Base-by-base conservation (phyloP, 30 jellyfish, hydroid and myxozoan species). In the Clytia hemisphaerica region DNA sequence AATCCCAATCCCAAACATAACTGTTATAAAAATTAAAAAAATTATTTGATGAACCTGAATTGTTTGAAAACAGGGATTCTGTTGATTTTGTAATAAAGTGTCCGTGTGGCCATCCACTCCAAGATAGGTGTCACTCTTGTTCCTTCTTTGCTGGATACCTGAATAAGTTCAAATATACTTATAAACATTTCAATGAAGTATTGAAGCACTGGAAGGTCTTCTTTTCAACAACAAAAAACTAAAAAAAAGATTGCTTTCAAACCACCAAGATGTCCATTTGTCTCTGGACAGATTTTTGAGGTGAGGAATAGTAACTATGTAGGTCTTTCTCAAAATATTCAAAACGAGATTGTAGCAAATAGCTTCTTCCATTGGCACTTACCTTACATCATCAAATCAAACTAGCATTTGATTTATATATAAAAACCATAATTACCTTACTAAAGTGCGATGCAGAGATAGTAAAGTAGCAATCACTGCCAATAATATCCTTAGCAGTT, bases 381-480 rank as follows among this genome's bases (percentile, higher is more conserved):
- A 51, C 12, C 28, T 6, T 22, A 51, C 21, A 10, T 51, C 10
- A 51, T 51, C 21, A 26, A 7, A 51, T 9, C 7, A 10, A 22
- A 9, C 19, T 51, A 51, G 7, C 12, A 10, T 51, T 51, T 51
- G 12, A 51, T n/a, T 10, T 14, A 53, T 24, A 14, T 1, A 16
- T 22, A 9, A 42, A 42, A 0, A 12, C 14, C 2, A 49, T 62
- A 67, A 87, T 45, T 70, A 85, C 95, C 93, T 60, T 61, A 1
- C 93, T 77, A 28, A 85, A 79, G 72, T 69, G 65, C 0, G 93
- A 36, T 0, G 95, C 95, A 28, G 95, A 40, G 12, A 85, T 84
- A 2, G 95, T 85, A 54, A 32, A 85, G 34, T 76, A 77, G 12
- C 37, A 37, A 6, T 53, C 61, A 15, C 77, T 30, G 4, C 28